Conservation (phyloP, 2,797 vertebrate genomes). For the Amblyopsis hoosieri region DNA sequence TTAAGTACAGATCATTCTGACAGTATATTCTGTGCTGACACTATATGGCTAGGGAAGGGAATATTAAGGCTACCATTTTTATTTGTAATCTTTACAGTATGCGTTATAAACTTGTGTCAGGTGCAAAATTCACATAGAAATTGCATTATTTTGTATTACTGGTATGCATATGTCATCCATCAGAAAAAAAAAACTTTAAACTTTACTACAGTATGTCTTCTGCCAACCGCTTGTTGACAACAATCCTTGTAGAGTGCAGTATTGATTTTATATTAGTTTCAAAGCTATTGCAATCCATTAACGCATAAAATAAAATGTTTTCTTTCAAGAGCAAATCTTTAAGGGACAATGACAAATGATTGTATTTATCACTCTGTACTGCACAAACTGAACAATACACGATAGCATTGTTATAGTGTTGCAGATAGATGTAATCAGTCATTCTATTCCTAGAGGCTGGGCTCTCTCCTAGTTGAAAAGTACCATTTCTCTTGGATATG, state of each 20-base stretch:
- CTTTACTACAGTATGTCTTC: too few relatives aligned
- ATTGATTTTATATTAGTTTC: constrained; percentile 15
- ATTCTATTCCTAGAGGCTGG: neutral
- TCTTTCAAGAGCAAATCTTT: constrained; percentile 5
- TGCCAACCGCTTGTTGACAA: constrained; percentile 3
- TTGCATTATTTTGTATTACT: too few relatives aligned
- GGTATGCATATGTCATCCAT: too few relatives aligned
- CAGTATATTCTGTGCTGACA: too few relatives aligned
- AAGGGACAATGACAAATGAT: neutral
- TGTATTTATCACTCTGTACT: constrained; percentile 1
- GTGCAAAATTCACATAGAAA: too few relatives aligned
- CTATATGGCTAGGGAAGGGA: too few relatives aligned
- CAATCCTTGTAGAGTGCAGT: neutral
- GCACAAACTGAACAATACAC: neutral
- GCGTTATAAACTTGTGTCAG: too few relatives aligned
- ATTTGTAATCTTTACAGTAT: too few relatives aligned
- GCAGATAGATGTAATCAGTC: neutral
- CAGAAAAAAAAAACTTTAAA: too few relatives aligned
- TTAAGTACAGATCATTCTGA: too few relatives aligned
- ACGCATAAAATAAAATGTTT: constrained; percentile 1
- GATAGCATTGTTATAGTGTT: neutral
- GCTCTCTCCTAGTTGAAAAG: neutral
- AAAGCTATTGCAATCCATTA: neutral
- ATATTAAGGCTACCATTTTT: too few relatives aligned
- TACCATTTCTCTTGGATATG: too few relatives aligned